Base-by-base conservation (phyloP, 1,140 invertebrate genomes). In the Penaeus vannamei region DNA sequence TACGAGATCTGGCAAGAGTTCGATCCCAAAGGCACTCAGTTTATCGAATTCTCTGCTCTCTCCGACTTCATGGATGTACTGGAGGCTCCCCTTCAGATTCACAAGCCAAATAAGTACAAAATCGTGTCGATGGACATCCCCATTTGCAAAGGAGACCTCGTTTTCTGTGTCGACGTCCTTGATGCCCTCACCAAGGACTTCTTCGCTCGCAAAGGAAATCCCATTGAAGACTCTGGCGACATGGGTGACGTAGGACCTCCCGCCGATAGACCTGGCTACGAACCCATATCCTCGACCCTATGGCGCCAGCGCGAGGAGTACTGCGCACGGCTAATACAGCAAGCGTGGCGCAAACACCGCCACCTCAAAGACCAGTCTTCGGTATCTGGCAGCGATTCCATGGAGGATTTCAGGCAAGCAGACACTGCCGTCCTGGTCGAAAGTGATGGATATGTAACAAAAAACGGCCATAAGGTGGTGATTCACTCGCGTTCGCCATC, bases 1-100 rank as follows among this genome's bases (percentile, higher is more conserved):
- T 99, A 99, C 93, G 98, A 99, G 94, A 98, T 99, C 91, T 99
- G 98, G 98, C 98, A 99, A 93, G 96, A 98, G 92, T 99, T 98
- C 93, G 98, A 99, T 94, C 98, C 98, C 0, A 97, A 99, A 92
- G 98, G 98, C 80, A 98, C 98, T 7, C 97, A 99, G 93, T 99
- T 98, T 94, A 99, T 99, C 92, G 95, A 96, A 79, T 98, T 99
- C 94, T 96, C 98, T 92, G 96, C 98, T 93, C 94, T 99, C 79
- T 98, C 97, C 0, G 98, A 99, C 91, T 99, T 99, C 94, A 94
- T 99, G 76, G 97, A 99, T 93, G 97, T 98, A 86, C 95, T 98
- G 79, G 98, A 98, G 93, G 96, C 97, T 83, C 98, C 98, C 89
- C 94, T 98, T 88, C 97, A 98, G 94, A 98, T 99, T 91, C 97